Evolutionary conservation across 1,140 invertebrate genomes (phyloP).

Genomic region (Tetramorium alpestre): DNA sequence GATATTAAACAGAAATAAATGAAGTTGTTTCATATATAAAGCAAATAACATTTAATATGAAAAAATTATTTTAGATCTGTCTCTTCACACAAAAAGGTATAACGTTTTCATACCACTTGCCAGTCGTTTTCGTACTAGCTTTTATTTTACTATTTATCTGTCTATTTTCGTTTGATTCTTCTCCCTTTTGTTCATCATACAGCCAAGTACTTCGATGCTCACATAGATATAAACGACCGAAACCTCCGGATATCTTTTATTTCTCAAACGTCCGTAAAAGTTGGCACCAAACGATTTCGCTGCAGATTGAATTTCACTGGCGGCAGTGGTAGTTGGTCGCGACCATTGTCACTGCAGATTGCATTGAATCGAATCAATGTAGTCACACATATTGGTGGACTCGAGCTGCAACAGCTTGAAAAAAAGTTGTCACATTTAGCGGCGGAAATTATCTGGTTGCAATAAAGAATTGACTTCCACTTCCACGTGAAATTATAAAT

Average conservation of each 20-base stretch:
- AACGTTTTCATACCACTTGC: background rate
- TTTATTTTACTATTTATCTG: conserved; percentile 35
- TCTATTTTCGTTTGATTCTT: conserved; percentile 63
- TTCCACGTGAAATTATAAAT: background rate
- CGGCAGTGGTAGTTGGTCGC: conserved; percentile 64
- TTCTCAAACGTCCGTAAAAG: conserved; percentile 56
- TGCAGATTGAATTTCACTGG: conserved; percentile 78
- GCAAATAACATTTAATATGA: background rate
- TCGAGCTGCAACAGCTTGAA: background rate
- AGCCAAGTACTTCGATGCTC: conserved; percentile 22
- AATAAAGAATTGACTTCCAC: background rate
- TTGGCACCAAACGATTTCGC: conserved; percentile 67
- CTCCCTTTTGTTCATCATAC: conserved; percentile 48
- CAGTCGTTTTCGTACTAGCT: background rate
- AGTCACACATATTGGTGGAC: conserved; percentile 19
- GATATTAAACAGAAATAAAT: background rate
- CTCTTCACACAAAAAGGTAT: background rate
- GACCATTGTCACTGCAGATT: conserved; percentile 66
- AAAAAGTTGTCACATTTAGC: conserved; percentile 18
- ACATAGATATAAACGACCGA: conserved; percentile 19
- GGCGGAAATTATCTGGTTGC: background rate
- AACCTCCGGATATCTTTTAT: conserved; percentile 33
- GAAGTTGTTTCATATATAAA: background rate
- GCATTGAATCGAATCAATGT: conserved; percentile 50
- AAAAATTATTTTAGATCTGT: conserved; percentile 18